Evolutionary conservation across 2,113 vertebrate species (phyloP).

Genomic region (Bungarus multicinctus): DNA sequence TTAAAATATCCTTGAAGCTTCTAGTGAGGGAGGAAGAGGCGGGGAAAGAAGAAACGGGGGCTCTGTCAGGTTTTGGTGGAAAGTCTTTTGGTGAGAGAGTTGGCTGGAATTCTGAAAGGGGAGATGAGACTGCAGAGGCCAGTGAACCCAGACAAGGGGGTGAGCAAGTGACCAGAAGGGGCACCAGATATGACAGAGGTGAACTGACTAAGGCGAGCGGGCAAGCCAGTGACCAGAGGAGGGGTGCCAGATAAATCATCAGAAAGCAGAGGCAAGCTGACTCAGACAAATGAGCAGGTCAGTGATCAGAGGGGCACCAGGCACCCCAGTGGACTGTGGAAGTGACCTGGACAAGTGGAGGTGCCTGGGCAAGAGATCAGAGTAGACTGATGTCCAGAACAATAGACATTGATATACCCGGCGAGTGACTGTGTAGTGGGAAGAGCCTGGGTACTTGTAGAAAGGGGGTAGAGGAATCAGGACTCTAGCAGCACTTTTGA

Average conservation of each 20-base stretch:
- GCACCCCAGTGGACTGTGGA: not conserved
- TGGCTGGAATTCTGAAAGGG: not conserved
- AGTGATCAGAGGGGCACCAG: not conserved
- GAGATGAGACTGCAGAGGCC: not conserved
- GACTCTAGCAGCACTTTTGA: not conserved
- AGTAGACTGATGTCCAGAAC: not conserved
- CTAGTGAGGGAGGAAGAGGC: not conserved
- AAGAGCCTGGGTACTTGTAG: not conserved
- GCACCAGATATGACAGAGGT: not conserved
- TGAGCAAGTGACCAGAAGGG: not conserved
- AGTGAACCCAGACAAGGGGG: not conserved
- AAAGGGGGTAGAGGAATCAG: not conserved
- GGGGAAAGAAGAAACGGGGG: not conserved
- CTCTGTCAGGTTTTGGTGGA: not conserved
- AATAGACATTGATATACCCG: not conserved
- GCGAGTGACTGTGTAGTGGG: not conserved
- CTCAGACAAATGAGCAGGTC: not conserved
- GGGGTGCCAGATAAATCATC: not conserved
- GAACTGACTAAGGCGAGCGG: not conserved
- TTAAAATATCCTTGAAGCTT: not conserved
- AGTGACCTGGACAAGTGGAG: not conserved
- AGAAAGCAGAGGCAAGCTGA: not conserved
- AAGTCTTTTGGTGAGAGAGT: not conserved
- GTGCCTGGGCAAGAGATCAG: not conserved
- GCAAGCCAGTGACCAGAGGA: not conserved